Evolutionary conservation across 2,888 invertebrate species (phyloP), one percentile per base, ranked within the genome.

Genomic region (Gisinianus flammeolus): DNA sequence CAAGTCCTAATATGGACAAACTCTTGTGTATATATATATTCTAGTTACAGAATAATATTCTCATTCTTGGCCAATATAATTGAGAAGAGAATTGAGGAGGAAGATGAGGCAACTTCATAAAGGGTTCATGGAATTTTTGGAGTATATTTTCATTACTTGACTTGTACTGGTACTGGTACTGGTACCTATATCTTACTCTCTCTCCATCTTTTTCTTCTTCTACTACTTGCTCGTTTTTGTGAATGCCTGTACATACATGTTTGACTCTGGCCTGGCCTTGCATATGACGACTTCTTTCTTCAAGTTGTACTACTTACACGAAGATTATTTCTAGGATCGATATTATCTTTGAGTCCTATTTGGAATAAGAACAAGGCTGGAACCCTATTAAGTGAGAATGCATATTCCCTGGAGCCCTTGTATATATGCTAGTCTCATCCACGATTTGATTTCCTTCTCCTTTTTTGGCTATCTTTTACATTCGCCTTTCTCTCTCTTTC

Each of bases 291-390:
- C 62, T 62, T 24, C 62, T 62, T 62, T 26, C 62, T 62, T 12
- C 28, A 6, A 44, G n/a, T 26, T 66, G n/a, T 5, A 68, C 33
- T 68, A 68, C 68, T 68, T 68, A 44, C 24, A 44, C 10, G 6
- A 19, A 68, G 68, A 68, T 64, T 64, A 64, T 64, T 64, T 64
- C 26, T 16, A 64, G 64, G 68, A 68, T 68, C 68, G 68, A 35
- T 68, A 68, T 68, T 68, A 68, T 35, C 68, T 68, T 30, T 22
- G 24, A 68, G 68, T 35, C 24, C 8, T 68, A 44, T 35, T 68
- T 44, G 68, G 44, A 35, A 35, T 68, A 44, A 33, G 68, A 33
- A 68, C 68, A 68, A 35, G 68, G 35, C 62, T 35, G 44, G 22
- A 12, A 35, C 8, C 1, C 35, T 68, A 68, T 35, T 68, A 31